Base-by-base conservation (phyloP, 2,113 vertebrate genomes). In the Neofelis nebulosa region DNA sequence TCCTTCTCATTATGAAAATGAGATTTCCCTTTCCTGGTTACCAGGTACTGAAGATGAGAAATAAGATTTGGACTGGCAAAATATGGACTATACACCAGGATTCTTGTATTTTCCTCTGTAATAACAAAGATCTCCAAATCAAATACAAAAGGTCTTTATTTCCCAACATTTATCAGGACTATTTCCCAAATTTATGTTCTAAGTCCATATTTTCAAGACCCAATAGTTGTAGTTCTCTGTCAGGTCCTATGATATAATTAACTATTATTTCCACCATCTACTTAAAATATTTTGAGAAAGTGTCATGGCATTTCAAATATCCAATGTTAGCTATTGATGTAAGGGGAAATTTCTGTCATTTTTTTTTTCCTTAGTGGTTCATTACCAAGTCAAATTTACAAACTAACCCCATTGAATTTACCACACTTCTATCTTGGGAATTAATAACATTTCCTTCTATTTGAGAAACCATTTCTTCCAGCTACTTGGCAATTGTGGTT, bases 321-420 rank as follows among this genome's bases (percentile, higher is more conserved):
- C 74, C 45, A 73, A 7, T n/a, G 31, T 73, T 55, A 96, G 74
- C 45, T 82, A 73, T 36, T 93, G 95, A 96, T 95, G 96, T 96
- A 91, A 91, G 57, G n/a, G 36, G 31, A 87, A 81, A 88, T 65
- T 97, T 94, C n/a, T 96, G 90, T 50, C 61, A 33, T n/a, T 65
- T 89, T 45, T 73, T 73, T 84, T 85, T 63, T 16, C 55, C 25
- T 76, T 31, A 68, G 45, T 96, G 65, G 66, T 94, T 89, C 87
- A 95, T 96, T 97, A 96, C n/a, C 92, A 96, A 98, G 88, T 94
- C 84, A 98, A 92, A 96, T 97, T 97, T 97, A 96, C 45, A 97
- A 95, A 96, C 89, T 92, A 96, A 95, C 96, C 86, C 83, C 96
- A 94, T 86, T 91, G 84, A 92, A 82, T 96, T 96, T 80, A 74